Evolutionary conservation across 2,113 vertebrate genomes (phyloP).

Genomic region (Struthidea cinerea): DNA sequence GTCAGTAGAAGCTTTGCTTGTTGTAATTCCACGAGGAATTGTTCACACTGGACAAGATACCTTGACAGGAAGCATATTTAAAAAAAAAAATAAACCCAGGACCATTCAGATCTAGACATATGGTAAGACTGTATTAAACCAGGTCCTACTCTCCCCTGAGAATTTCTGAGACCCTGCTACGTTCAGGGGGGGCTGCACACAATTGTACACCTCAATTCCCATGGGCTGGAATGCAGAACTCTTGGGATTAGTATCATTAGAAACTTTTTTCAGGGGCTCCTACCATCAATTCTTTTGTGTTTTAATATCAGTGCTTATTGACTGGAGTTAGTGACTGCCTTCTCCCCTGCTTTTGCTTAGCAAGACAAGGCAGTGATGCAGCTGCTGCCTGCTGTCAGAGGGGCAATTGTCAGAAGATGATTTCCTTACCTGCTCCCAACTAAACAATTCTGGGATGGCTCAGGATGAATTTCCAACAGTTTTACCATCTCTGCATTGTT

Average conservation of each 20-base stretch:
- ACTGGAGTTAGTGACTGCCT: neutral
- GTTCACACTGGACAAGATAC: neutral
- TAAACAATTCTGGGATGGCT: neutral
- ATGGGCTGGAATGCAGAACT: neutral
- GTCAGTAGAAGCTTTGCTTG: neutral
- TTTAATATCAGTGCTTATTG: neutral
- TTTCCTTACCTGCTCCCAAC: neutral
- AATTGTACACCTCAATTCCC: rapidly evolving
- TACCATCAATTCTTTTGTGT: neutral
- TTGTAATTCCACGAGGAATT: neutral
- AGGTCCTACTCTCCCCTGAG: neutral
- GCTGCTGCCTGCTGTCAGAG: neutral
- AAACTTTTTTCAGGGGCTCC: neutral
- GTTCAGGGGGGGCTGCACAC: neutral
- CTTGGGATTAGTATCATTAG: neutral
- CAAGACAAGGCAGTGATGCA: neutral
- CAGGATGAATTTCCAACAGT: neutral
- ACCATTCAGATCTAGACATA: neutral
- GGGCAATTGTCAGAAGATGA: neutral
- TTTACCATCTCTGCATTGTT: neutral
- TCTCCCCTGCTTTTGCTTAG: neutral
- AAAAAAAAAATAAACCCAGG: neutral
- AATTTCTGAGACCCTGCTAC: neutral
- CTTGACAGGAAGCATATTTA: neutral
- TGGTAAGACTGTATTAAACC: neutral